These are phyloP conservation scores for Mayetiola destructor DNA, from an alignment of 2,888 invertebrate species.

Conservation along the genomic window DNA sequence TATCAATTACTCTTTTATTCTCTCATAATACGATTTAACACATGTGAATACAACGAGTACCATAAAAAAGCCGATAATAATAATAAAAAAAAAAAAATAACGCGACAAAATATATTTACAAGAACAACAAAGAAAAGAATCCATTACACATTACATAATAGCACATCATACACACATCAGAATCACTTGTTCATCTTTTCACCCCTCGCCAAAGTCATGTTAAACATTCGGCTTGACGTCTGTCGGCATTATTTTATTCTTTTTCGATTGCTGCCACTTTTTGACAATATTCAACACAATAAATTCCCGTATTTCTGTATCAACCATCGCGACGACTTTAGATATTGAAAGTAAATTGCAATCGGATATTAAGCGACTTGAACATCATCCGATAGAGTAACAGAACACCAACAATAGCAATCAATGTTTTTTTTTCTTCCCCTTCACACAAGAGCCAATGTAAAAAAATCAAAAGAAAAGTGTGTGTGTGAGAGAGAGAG, in stretches of 20 bases:
- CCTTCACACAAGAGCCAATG: background rate
- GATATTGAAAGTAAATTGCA: constrained; percentile 6
- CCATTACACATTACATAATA: no score
- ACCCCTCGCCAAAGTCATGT: background rate
- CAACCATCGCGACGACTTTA: constrained; percentile 4
- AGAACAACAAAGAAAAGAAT: no score
- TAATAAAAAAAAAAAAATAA: no score
- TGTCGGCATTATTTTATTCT: background rate
- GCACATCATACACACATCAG: no score
- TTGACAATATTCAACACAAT: background rate
- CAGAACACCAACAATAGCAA: background rate
- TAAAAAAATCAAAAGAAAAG: background rate
- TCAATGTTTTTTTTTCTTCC: no score
- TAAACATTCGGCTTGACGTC: constrained; percentile 3
- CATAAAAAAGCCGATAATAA: no score
- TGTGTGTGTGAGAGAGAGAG: background rate
- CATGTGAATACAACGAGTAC: no score
- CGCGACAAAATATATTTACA: no score
- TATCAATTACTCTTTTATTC: no score
- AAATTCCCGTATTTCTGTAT: background rate
- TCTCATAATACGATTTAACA: no score
- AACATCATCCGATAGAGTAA: no score
- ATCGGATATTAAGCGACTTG: constrained; percentile 6
- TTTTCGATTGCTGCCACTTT: background rate
- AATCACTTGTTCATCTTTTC: background rate